These are phyloP conservation scores for Semotilus atromaculatus DNA, from an alignment of 2,797 vertebrate genomes.

Conservation along the genomic window DNA sequence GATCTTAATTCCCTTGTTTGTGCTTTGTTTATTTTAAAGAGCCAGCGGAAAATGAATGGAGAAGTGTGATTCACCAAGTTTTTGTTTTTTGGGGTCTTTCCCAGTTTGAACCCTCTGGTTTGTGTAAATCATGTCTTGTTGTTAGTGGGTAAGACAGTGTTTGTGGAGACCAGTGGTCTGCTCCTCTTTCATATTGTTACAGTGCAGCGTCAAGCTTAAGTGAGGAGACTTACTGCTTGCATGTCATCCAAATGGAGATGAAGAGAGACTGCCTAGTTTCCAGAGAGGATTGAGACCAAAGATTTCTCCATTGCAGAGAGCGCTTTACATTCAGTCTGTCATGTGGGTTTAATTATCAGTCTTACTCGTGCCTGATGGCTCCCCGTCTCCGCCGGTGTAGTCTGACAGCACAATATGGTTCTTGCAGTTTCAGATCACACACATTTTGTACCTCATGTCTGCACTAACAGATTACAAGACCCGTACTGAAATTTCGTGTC, in stretches of 20 bases:
- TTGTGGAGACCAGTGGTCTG: slow-evolving; percentile 40
- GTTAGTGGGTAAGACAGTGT: slow-evolving; percentile 29
- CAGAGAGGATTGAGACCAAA: slow-evolving; percentile 46
- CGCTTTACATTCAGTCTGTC: slow-evolving; percentile 74
- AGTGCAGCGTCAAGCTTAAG: slow-evolving; percentile 22
- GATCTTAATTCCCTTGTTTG: slow-evolving; percentile 40
- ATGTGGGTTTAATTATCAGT: slow-evolving; percentile 80
- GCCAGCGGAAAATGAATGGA: slow-evolving; percentile 14
- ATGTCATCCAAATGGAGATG: slow-evolving; percentile 52
- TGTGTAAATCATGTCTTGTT: slow-evolving; percentile 39
- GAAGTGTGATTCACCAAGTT: slow-evolving; percentile 19
- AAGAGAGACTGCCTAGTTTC: slow-evolving; percentile 40
- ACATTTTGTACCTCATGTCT: neutral
- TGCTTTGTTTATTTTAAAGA: slow-evolving; percentile 39
- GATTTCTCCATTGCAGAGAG: slow-evolving; percentile 72
- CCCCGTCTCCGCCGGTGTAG: slow-evolving; percentile 70
- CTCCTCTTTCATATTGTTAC: slow-evolving; percentile 25
- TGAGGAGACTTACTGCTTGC: slow-evolving; percentile 15
- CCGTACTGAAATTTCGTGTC: slow-evolving; percentile 12
- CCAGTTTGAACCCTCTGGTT: slow-evolving; percentile 25
- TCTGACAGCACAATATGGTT: slow-evolving; percentile 57
- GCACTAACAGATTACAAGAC: slow-evolving; percentile 21
- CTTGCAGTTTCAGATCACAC: slow-evolving; percentile 21
- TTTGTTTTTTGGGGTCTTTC: slow-evolving; percentile 32
- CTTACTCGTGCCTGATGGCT: slow-evolving; percentile 67